These are phyloP conservation scores for Clusia tigrina DNA, from an alignment of 2,888 invertebrate genomes.

Conservation along the genomic window DNA sequence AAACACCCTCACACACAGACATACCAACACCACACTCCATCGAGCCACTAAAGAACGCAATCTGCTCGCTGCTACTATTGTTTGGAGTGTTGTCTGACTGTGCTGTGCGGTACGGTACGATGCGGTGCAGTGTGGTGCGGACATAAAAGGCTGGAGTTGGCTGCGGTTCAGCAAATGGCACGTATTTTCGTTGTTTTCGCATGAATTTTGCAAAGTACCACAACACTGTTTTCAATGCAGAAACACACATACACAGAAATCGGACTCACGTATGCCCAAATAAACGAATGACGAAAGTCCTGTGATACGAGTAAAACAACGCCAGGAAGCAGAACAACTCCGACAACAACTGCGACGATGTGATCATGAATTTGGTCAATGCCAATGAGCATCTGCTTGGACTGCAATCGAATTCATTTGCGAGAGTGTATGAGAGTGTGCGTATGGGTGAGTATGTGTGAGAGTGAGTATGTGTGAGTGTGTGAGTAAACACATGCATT, in stretches of 20 bases:
- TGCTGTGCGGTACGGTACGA: too few species aligned
- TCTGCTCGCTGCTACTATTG: too few species aligned
- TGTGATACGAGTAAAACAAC: not conserved
- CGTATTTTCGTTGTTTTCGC: slow-evolving; percentile 24
- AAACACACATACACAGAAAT: not conserved
- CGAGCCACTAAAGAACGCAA: too few species aligned
- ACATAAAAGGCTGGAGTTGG: slow-evolving; percentile 25
- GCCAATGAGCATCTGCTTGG: not conserved
- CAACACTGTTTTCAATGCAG: slow-evolving; percentile 6
- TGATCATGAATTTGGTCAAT: slow-evolving; percentile 6
- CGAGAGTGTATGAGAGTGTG: not conserved
- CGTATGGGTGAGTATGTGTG: not conserved
- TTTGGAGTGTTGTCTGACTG: too few species aligned
- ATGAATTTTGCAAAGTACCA: not conserved
- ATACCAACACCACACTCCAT: not conserved
- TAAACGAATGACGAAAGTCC: not conserved
- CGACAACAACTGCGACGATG: not conserved
- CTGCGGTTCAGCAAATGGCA: slow-evolving; percentile 29
- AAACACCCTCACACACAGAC: not conserved
- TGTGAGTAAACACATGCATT: not conserved
- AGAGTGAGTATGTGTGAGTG: not conserved
- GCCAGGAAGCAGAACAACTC: not conserved
- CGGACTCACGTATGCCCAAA: not conserved
- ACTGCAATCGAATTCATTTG: not conserved
- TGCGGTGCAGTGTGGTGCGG: too few species aligned